phyloP scores from a whole-genome alignment of 2,797 vertebrate genomes.

The Loris lydekkerianus region DNA sequence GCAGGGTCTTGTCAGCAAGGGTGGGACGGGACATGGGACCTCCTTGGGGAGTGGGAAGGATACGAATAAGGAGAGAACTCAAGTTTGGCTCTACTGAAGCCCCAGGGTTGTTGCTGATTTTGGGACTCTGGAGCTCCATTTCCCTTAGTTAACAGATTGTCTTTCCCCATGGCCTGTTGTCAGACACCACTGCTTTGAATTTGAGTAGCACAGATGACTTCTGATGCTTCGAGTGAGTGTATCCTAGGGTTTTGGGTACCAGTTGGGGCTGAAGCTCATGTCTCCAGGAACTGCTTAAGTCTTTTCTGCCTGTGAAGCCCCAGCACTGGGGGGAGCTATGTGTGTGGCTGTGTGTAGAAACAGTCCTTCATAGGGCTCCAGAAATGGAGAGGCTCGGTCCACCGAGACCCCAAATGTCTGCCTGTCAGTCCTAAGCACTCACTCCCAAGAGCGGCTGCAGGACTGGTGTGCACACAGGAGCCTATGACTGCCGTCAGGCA shows the following conservation, averaged over 20 bases:
- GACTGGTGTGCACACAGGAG: not conserved
- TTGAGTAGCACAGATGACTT: not conserved
- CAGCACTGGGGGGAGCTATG: not conserved
- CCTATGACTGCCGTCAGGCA: not conserved
- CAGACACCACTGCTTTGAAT: not conserved
- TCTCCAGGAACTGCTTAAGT: not conserved
- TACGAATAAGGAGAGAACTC: not conserved
- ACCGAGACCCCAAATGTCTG: not conserved
- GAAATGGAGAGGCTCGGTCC: not conserved
- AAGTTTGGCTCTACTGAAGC: not conserved
- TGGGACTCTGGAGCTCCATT: not conserved
- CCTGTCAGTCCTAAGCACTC: not conserved
- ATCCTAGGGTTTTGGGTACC: not conserved
- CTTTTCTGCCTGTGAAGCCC: not conserved
- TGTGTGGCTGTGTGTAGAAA: not conserved
- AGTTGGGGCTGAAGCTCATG: constrained; percentile 18
- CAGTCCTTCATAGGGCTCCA: constrained; percentile 3
- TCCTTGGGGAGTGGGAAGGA: not conserved
- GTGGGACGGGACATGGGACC: rapidly evolving
- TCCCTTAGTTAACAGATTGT: not conserved
- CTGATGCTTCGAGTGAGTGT: not conserved
- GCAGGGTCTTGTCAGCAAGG: not conserved
- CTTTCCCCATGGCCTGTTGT: not conserved
- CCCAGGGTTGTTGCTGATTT: not conserved
- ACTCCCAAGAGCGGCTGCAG: not conserved